Base-by-base conservation (phyloP, 2,888 invertebrate species). In the Eumerus sabulonum region DNA sequence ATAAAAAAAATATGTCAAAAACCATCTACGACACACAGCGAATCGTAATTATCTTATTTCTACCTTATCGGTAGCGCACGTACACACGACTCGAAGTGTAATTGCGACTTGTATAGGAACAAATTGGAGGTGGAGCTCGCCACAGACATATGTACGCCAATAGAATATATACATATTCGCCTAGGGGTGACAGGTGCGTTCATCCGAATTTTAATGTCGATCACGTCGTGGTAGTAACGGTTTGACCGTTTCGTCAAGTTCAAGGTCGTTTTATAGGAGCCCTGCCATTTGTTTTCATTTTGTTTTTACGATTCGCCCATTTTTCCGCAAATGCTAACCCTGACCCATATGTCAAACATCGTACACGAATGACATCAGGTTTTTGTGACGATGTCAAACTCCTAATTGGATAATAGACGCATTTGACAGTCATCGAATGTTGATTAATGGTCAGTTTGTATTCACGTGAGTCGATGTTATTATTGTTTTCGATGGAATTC, bases 21-120 rank as follows among this genome's bases (percentile, higher is more conserved):
- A 57, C 72, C 47, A 16, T 67, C 27, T n/a, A 56, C 27, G 45
- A 67, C 53, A 36, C 42, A 27, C 44, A 16, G 38, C 38, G 72
- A 72, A 77, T 77, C 59, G 77, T 72, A 72, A 77, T 42, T 53
- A 57, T 50, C 63, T 68, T 59, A 68, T 77, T 77, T 64, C 9
- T 53, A 47, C 53, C 72, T 27, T 42, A 72, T 59, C 53, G 47
- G 63, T 63, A n/a, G 42, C 47, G 62, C 57, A 47, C 67, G 51
- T 59, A 72, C n/a, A n/a, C n/a, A 40, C 60, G 60, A 50, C 18
- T 45, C 51, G 60, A 56, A 42, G 48, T 76, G 76, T 62, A 60
- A 76, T 76, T 36, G 68, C 51, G 54, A 14, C 19, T 40, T 13
- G 53, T 35, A 18, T 50, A 40, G 19, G n/a, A n/a, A n/a, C n/a